phyloP scores from a whole-genome alignment of 1,140 invertebrate species.

The Cardiocondyla obscurior region DNA sequence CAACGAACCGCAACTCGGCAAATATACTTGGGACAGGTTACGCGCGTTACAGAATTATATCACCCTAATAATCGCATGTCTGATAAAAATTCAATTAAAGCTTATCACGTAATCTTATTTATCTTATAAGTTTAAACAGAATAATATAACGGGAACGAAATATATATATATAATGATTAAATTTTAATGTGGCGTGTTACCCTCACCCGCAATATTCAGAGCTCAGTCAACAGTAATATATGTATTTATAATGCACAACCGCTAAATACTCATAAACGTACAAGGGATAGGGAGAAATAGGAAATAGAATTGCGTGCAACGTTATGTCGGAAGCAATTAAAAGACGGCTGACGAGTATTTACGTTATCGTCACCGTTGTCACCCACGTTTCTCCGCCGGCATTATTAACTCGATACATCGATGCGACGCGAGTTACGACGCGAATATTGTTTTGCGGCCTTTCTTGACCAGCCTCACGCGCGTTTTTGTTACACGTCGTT shows the following conservation, averaged over 20 bases:
- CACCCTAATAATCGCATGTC: background rate
- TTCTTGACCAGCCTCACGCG: slow-evolving; percentile 41
- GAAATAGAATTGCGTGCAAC: slow-evolving; percentile 28
- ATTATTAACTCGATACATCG: slow-evolving; percentile 28
- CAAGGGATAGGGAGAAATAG: slow-evolving; percentile 20
- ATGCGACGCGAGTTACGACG: slow-evolving; percentile 28
- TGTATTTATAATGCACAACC: background rate
- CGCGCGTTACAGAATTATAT: background rate
- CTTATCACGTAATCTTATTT: background rate
- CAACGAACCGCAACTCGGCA: background rate
- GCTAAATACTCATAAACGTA: slow-evolving; percentile 29
- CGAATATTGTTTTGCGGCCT: slow-evolving; percentile 54
- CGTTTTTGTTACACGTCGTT: slow-evolving; percentile 55
- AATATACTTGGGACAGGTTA: too few relatives aligned
- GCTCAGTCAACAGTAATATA: background rate
- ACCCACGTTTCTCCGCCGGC: background rate
- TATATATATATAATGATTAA: background rate
- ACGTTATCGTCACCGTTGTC: background rate
- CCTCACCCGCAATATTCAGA: background rate
- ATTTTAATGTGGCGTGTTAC: background rate
- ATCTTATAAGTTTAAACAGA: background rate
- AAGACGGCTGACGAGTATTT: slow-evolving; percentile 29
- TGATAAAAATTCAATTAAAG: background rate
- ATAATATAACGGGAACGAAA: too few relatives aligned
- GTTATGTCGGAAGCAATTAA: slow-evolving; percentile 38